Percentiles rank a stretch among this genome's conserved stretches.
phyloP scores from a whole-genome alignment of 1,140 invertebrate genomes.

The Camponotus vicinus region DNA sequence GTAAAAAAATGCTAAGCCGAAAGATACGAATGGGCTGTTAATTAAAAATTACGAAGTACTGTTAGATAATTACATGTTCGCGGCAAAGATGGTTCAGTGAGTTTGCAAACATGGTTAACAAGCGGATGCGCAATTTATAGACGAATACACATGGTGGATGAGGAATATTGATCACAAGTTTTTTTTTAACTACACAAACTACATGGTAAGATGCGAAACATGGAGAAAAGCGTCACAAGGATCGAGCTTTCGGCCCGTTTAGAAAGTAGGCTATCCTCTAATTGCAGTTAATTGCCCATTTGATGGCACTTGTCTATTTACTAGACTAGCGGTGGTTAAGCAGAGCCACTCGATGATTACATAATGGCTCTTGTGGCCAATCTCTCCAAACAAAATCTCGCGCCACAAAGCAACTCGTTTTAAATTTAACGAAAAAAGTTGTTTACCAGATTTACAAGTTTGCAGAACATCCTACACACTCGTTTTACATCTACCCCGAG shows the following conservation, averaged over 20 bases:
- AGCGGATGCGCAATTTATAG: neutral
- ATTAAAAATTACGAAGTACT: conserved; percentile 28
- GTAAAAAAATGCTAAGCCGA: neutral
- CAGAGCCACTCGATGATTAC: conserved; percentile 73
- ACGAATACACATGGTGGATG: neutral
- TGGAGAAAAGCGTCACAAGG: neutral
- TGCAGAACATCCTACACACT: neutral
- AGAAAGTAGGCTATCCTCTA: conserved; percentile 81
- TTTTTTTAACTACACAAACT: neutral
- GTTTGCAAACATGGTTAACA: neutral
- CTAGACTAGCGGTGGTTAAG: conserved; percentile 76
- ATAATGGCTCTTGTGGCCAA: conserved; percentile 67
- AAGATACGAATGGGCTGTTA: neutral
- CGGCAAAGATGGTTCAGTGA: neutral
- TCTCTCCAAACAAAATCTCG: conserved; percentile 15
- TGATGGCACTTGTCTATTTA: conserved; percentile 78
- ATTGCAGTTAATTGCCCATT: conserved; percentile 82
- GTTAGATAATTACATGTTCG: conserved; percentile 1
- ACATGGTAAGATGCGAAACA: neutral
- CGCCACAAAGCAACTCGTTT: conserved; percentile 7
- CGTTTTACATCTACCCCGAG: conserved; percentile 10
- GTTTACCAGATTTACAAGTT: conserved; percentile 12
- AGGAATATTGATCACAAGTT: neutral
- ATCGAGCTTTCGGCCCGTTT: conserved; percentile 62
- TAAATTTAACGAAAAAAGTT: neutral